Conservation (phyloP, 2,113 vertebrate genomes). For the Triplophysa rosa region DNA sequence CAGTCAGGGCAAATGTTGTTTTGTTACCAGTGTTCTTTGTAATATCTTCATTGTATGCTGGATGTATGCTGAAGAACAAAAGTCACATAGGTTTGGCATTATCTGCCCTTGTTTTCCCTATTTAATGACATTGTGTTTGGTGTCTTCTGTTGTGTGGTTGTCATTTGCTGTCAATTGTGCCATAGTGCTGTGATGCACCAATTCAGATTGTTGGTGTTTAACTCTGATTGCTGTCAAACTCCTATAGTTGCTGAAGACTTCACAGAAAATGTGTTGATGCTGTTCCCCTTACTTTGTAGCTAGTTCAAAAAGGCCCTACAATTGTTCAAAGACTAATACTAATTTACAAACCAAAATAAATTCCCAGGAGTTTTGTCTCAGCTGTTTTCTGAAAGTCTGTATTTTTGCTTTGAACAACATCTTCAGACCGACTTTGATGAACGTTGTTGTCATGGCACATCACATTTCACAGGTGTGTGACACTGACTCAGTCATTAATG, state of each 20-base stretch:
- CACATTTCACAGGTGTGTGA: neutral
- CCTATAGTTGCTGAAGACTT: neutral
- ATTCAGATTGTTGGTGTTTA: neutral
- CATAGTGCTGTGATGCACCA: neutral
- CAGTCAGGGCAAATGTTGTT: too few relatives aligned
- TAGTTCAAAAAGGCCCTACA: neutral
- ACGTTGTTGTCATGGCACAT: neutral
- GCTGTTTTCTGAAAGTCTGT: neutral
- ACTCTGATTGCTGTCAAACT: neutral
- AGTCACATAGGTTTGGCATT: too few relatives aligned
- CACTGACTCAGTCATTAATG: neutral
- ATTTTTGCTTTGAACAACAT: too few relatives aligned
- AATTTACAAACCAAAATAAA: conserved; percentile 5
- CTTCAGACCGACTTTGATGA: neutral
- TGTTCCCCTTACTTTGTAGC: neutral
- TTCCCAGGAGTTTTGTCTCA: neutral
- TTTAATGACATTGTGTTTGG: too few relatives aligned
- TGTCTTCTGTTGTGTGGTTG: too few relatives aligned
- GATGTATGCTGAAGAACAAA: too few relatives aligned
- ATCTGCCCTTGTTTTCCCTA: too few relatives aligned
- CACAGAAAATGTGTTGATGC: neutral
- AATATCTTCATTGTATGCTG: too few relatives aligned
- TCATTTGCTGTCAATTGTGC: too few relatives aligned
- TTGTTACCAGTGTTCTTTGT: too few relatives aligned
- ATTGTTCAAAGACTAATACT: neutral